phyloP scores from a whole-genome alignment of 92 coral and sea anemone genomes.

The Phenganax subtilis region DNA sequence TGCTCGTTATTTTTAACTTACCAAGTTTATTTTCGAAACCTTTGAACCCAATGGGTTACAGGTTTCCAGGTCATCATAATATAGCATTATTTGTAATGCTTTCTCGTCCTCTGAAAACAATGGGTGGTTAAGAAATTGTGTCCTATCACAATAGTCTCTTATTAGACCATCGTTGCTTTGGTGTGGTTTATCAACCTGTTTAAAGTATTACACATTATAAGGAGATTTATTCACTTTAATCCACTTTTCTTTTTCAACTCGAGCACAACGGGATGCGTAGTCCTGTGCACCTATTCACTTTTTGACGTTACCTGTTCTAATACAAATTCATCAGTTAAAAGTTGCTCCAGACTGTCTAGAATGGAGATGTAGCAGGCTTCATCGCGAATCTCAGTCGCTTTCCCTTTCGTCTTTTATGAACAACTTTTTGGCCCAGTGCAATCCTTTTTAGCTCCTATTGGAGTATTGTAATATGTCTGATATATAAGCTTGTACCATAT shows the following conservation, averaged over 20 bases:
- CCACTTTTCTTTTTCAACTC: neutral
- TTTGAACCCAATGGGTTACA: conserved; percentile 43
- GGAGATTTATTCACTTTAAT: neutral
- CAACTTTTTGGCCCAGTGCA: conserved; percentile 40
- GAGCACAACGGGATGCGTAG: neutral
- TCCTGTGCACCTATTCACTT: neutral
- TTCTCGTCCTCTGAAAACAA: conserved; percentile 12
- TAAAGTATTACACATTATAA: neutral
- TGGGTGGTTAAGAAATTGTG: conserved; percentile 23
- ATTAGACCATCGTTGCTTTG: conserved; percentile 26
- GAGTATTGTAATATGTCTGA: conserved; percentile 13
- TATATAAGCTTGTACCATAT: neutral
- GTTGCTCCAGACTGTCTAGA: conserved; percentile 51
- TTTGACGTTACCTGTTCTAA: conserved; percentile 43
- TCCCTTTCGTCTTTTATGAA: conserved; percentile 40
- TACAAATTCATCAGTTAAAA: conserved; percentile 47
- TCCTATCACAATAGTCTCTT: conserved; percentile 32
- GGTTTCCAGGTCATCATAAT: conserved; percentile 39
- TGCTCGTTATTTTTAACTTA: neutral
- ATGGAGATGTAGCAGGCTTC: conserved; percentile 48
- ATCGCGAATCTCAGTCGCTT: conserved; percentile 34
- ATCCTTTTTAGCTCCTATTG: conserved; percentile 53
- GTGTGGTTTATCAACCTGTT: conserved; percentile 23
- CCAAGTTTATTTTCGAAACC: conserved; percentile 15
- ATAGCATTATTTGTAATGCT: conserved; percentile 26